These are phyloP conservation scores for Thaleichthys pacificus DNA, from an alignment of 2,797 vertebrate species.

Conservation along the genomic window DNA sequence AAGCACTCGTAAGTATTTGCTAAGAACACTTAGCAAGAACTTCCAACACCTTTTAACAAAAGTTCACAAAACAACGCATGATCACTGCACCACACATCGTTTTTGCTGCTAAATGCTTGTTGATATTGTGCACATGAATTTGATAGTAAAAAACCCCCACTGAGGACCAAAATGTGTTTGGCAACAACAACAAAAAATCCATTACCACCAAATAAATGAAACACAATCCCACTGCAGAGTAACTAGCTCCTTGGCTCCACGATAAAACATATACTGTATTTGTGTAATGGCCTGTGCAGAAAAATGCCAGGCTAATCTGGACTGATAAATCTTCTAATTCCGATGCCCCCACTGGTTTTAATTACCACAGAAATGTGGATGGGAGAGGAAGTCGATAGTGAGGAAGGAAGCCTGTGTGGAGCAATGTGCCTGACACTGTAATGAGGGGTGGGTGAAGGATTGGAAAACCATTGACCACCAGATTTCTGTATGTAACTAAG, in stretches of 20 bases:
- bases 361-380: constrained; percentile 4
- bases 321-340: neutral
- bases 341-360: neutral
- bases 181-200: neutral
- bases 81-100: neutral
- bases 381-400: neutral
- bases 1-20: neutral
- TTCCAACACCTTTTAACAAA: neutral
- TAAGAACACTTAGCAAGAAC: neutral
- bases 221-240: neutral
- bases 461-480: neutral
- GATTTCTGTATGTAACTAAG: too few relatives aligned
- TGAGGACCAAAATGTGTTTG: neutral
- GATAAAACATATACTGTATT: constrained; percentile 3
- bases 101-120: neutral
- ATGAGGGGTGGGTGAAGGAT: neutral
- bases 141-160: neutral
- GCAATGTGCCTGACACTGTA: neutral
- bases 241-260: neutral
- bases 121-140: neutral
- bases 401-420: neutral
- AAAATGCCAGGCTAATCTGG: neutral
- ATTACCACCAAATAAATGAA: neutral
- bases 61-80: too few relatives aligned
- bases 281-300: constrained; percentile 1